Evolutionary conservation across 1,140 invertebrate genomes (phyloP).

Genomic region (Trinorchestia longiramus): DNA sequence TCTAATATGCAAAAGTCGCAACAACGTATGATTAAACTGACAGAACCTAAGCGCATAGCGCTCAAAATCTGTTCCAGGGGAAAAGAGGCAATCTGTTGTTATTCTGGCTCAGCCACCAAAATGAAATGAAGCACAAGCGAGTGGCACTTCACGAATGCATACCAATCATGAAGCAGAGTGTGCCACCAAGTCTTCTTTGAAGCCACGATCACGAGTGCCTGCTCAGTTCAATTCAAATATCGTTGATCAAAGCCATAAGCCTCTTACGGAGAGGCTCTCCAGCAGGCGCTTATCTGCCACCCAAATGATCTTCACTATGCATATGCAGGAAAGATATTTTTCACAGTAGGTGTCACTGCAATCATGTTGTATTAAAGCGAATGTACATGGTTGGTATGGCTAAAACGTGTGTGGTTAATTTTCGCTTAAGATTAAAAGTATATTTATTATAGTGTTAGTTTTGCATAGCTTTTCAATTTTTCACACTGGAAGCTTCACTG

Average conservation of each 20-base stretch:
- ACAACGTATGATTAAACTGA: not conserved
- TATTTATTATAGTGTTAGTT: not conserved
- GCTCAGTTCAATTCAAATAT: not conserved
- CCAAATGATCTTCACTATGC: not conserved
- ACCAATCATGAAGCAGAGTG: constrained; percentile 9
- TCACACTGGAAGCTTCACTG: not conserved
- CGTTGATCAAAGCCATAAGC: not conserved
- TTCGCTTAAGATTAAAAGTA: not conserved
- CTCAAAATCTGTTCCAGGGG: not conserved
- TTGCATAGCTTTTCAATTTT: not conserved
- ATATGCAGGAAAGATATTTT: not conserved
- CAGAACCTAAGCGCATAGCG: not conserved
- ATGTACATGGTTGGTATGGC: not conserved
- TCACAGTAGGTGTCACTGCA: not conserved
- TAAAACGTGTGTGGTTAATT: not conserved
- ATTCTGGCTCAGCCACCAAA: not conserved
- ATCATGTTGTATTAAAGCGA: not conserved
- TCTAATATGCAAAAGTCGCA: not conserved
- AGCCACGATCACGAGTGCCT: constrained; percentile 11
- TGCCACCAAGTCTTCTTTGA: not conserved
- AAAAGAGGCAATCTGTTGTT: not conserved
- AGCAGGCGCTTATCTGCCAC: not conserved
- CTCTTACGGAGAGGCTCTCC: not conserved
- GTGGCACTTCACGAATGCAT: not conserved
- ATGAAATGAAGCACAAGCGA: not conserved